Conservation (phyloP, 2,888 invertebrate genomes). For the Eulithis prunata region DNA sequence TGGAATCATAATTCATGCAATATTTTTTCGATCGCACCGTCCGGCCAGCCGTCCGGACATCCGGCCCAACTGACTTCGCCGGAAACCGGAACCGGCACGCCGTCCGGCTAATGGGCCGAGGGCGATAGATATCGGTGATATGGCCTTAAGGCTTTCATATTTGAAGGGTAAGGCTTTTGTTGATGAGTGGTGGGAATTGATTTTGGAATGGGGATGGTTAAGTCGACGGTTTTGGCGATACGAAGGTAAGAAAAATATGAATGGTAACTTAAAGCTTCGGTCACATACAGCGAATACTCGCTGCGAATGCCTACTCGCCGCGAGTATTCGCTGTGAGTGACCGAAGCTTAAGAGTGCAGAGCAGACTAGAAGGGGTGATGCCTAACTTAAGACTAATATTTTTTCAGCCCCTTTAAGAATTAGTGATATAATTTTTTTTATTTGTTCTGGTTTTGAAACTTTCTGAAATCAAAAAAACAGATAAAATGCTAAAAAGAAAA, state of each 20-base stretch:
- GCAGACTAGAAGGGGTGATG: too few relatives aligned
- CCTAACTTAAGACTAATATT: too few relatives aligned
- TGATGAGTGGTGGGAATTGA: constrained; percentile 22
- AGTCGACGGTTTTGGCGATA: not conserved
- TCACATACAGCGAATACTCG: too few relatives aligned
- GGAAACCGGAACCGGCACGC: constrained; percentile 58
- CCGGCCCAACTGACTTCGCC: constrained; percentile 46
- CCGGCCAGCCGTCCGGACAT: constrained; percentile 40
- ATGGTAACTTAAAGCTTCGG: too few relatives aligned
- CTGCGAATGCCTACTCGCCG: too few relatives aligned
- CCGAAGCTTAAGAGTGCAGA: too few relatives aligned
- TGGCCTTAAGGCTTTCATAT: constrained; percentile 34
- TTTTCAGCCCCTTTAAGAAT: too few relatives aligned
- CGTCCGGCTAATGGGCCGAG: constrained; percentile 61
- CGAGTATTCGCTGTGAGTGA: too few relatives aligned
- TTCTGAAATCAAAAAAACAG: too few relatives aligned
- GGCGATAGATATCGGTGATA: constrained; percentile 40
- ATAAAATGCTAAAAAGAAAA: too few relatives aligned
- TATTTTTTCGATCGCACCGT: constrained; percentile 39
- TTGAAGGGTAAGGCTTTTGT: constrained; percentile 21
- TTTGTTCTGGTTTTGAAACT: too few relatives aligned
- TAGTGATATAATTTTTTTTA: too few relatives aligned
- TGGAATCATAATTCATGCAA: constrained; percentile 39
- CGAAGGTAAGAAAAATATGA: not conserved
- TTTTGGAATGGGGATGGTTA: constrained; percentile 12